These are phyloP conservation scores for Bombycilla garrulus DNA, from an alignment of 2,113 vertebrate species.

Conservation along the genomic window DNA sequence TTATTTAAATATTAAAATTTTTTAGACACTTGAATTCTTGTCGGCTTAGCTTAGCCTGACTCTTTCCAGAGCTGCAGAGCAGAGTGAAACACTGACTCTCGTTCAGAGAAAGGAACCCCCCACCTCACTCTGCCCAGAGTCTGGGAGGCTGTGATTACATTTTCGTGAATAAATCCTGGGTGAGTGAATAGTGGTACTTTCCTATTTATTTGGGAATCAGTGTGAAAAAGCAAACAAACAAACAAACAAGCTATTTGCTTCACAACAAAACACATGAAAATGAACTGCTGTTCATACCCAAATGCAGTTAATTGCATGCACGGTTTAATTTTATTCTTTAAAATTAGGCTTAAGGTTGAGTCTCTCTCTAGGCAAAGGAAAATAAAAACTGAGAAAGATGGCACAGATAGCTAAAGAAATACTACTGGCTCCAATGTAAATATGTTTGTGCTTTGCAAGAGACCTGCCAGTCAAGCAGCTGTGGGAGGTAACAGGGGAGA, in stretches of 20 bases:
- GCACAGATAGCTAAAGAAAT: constrained; percentile 43
- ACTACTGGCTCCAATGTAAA: constrained; percentile 57
- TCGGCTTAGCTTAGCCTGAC: not conserved
- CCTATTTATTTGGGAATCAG: constrained; percentile 46
- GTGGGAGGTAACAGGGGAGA: constrained; percentile 69
- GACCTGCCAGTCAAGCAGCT: constrained; percentile 69
- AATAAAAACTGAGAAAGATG: not conserved
- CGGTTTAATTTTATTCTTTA: constrained; percentile 47
- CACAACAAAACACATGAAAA: constrained; percentile 53
- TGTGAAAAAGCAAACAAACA: constrained; percentile 23
- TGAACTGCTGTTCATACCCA: constrained; percentile 15
- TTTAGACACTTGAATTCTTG: not conserved
- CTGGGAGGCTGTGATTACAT: not conserved
- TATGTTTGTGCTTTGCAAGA: constrained; percentile 56
- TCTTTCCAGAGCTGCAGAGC: not conserved
- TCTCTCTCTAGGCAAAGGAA: not conserved
- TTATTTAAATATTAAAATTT: not conserved
- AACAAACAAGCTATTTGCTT: constrained; percentile 43
- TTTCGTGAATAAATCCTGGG: constrained; percentile 45
- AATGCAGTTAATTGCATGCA: constrained; percentile 45
- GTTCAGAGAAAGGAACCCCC: not conserved
- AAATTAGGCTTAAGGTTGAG: constrained; percentile 38
- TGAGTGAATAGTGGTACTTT: constrained; percentile 15
- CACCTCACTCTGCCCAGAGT: not conserved
- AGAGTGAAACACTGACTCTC: not conserved